Base-by-base conservation (phyloP, 2,888 invertebrate genomes). In the Lithophane ornitopus region DNA sequence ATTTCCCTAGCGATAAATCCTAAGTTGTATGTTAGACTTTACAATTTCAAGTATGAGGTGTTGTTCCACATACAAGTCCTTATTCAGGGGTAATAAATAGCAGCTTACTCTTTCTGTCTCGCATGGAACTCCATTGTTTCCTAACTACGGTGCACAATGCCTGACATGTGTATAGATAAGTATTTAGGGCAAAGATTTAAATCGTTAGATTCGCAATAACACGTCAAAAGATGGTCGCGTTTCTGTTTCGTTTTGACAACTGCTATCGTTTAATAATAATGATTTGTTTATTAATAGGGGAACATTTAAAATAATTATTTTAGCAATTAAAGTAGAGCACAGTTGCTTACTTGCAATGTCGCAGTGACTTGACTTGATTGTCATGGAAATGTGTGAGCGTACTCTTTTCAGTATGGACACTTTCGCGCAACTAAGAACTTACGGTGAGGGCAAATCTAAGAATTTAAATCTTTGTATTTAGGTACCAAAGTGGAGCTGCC, bases 41-140 rank as follows among this genome's bases (percentile, higher is more conserved):
- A 88, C 88, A 89, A 91, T 91, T 90, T 89, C 87, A 88, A 88
- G 87, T 87, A 88, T 86, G 87, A 88, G 81, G 87, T 86, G 89
- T 87, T 79, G 82, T 85, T 82, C 80, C 83, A 85, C 87, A 85
- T 89, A 87, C 86, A 90, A 87, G 76, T 84, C 91, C 91, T 89
- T 93, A 91, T 91, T 87, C 87, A 89, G 91, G 87, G 87, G 87
- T 91, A 92, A 93, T 93, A 94, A 93, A 94, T 92, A 90, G 90
- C 90, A 83, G 85, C 86, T 88, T 89, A 89, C 88, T 89, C 89
- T 89, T 88, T 89, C 90, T 89, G 88, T 87, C 86, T 88, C 82
- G 88, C 81, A 80, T 88, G 90, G 90, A 90, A 89, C 89, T 86
- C 92, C 91, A 93, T 94, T 94, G 94, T 94, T 91, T 91, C 88